Percentiles rank a stretch among this genome's conserved stretches.
Conservation (phyloP, 64 coral and sea anemone genomes). For the Catalaphyllia jardinei region DNA sequence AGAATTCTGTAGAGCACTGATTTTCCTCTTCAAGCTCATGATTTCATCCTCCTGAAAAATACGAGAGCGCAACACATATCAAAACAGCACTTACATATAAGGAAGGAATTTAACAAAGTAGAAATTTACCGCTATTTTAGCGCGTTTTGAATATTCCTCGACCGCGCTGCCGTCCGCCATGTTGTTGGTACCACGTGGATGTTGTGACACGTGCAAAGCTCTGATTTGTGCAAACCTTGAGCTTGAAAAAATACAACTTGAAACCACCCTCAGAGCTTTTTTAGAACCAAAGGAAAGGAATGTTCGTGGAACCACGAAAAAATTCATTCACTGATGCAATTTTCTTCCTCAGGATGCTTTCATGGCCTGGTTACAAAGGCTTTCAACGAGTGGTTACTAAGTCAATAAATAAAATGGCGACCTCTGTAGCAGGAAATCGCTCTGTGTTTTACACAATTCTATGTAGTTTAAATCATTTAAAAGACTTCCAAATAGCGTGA, state of each 20-base stretch:
- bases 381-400: neutral
- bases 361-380: constrained; percentile 21
- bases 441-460: neutral
- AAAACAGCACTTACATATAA: neutral
- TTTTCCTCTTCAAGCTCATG: constrained; percentile 83
- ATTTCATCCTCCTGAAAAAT: constrained; percentile 84
- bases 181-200: constrained; percentile 75
- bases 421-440: neutral
- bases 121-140: constrained; percentile 77
- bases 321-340: constrained; percentile 13
- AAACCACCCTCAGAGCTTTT: constrained; percentile 23
- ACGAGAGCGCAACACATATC: neutral
- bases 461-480: neutral
- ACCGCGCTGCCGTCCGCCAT: constrained; percentile 72
- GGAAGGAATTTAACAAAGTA: too few relatives aligned
- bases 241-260: neutral
- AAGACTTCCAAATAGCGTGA: neutral
- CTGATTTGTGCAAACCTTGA: neutral
- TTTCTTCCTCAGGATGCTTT: neutral
- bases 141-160: constrained; percentile 77
- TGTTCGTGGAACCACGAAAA: neutral
- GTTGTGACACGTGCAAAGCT: neutral
- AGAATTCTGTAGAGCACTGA: constrained; percentile 67
- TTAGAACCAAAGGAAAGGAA: constrained; percentile 26
- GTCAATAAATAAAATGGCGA: constrained; percentile 22